These are phyloP conservation scores for Clarias batrachus DNA, from an alignment of 2,113 vertebrate genomes.

Conservation along the genomic window DNA sequence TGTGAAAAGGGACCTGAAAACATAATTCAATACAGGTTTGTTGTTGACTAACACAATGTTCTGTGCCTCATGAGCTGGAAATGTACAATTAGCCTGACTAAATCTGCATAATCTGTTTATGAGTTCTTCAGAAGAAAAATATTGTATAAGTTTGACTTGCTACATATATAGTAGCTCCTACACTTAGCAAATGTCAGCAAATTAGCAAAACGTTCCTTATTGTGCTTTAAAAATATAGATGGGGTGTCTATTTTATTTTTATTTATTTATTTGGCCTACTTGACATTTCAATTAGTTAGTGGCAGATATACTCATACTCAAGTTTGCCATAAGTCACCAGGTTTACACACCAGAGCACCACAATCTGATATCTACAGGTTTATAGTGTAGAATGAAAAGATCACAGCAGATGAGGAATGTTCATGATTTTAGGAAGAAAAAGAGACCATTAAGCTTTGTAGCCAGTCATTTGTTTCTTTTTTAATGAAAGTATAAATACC, in stretches of 20 bases:
- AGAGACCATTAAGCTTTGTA: not conserved
- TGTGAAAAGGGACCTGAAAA: not conserved
- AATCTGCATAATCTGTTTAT: not conserved
- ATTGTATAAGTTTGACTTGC: not conserved
- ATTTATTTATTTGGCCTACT: too few relatives aligned
- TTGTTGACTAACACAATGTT: not conserved
- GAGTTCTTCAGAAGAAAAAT: not conserved
- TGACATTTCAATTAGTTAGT: too few relatives aligned
- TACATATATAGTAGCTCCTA: not conserved
- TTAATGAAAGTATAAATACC: not conserved
- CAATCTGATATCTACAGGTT: not conserved
- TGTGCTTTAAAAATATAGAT: not conserved
- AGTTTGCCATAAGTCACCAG: not conserved
- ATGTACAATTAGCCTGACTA: not conserved
- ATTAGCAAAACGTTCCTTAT: not conserved
- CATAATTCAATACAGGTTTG: not conserved
- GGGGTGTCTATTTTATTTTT: too few relatives aligned
- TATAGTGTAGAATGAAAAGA: not conserved
- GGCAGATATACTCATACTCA: too few relatives aligned
- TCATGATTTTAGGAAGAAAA: not conserved
- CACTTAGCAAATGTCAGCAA: not conserved
- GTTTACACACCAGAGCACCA: not conserved
- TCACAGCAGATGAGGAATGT: not conserved
- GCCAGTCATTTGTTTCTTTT: not conserved
- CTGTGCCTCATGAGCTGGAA: not conserved